These are phyloP conservation scores for Pyrrhosoma nymphula DNA, from an alignment of 2,888 invertebrate species.

Conservation along the genomic window DNA sequence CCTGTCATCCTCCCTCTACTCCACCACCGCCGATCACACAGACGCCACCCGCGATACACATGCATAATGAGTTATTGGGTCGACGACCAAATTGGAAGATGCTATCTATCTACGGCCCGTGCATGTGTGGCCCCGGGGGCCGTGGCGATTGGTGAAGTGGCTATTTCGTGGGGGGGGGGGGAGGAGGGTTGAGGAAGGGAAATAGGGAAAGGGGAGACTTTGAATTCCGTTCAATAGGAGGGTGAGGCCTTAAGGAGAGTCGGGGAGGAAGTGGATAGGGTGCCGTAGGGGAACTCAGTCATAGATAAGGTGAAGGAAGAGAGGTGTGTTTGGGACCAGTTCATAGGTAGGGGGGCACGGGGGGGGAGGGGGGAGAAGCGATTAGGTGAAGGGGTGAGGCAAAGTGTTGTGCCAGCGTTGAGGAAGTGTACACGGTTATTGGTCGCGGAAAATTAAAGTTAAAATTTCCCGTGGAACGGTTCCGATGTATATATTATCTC, in stretches of 20 bases:
- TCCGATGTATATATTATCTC: background rate
- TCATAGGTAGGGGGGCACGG: background rate
- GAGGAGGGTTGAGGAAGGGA: background rate
- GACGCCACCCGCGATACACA: background rate
- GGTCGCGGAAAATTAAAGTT: conserved; percentile 25
- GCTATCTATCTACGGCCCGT: background rate
- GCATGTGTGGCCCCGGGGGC: conserved; percentile 20
- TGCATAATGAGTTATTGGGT: conserved; percentile 67
- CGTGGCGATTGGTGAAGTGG: conserved; percentile 46
- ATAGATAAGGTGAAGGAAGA: background rate
- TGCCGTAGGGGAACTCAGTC: background rate
- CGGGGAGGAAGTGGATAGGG: background rate
- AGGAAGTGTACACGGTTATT: background rate
- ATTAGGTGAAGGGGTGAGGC: background rate
- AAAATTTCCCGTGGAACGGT: background rate
- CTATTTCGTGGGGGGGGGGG: no score
- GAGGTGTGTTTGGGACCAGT: background rate
- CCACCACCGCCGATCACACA: conserved; percentile 24
- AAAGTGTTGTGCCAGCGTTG: background rate
- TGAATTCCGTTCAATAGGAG: background rate
- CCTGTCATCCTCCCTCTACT: background rate
- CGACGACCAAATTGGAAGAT: conserved; percentile 60
- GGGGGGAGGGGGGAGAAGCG: background rate
- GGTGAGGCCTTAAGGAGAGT: background rate
- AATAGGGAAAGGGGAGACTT: background rate